Evolutionary conservation across 2,797 vertebrate genomes (phyloP).

Genomic region (Gymnoscopelus braueri): DNA sequence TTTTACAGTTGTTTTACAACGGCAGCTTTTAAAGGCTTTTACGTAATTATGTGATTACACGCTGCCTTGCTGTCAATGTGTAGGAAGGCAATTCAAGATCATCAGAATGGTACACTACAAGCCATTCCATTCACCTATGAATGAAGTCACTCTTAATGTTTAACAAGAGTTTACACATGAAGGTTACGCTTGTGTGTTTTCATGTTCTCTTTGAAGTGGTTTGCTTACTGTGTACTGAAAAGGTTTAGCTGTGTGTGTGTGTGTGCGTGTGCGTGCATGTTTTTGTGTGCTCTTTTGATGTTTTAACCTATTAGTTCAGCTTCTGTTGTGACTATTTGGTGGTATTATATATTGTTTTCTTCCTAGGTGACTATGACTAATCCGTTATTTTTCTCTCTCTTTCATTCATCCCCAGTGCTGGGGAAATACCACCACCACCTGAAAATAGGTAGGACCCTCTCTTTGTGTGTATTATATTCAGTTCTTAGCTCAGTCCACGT

Average conservation of each 20-base stretch:
- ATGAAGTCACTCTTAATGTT: slow-evolving; percentile 50
- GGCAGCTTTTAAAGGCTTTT: background rate
- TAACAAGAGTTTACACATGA: slow-evolving; percentile 62
- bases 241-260: background rate
- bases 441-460: slow-evolving; percentile 75
- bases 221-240: slow-evolving; percentile 9
- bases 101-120: slow-evolving; percentile 26
- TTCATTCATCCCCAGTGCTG: slow-evolving; percentile 73
- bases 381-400: slow-evolving; percentile 25
- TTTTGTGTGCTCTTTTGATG: background rate
- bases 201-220: slow-evolving; percentile 22
- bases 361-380: background rate
- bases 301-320: background rate
- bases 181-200: slow-evolving; percentile 43
- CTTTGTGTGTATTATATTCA: background rate
- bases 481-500: too few relatives aligned
- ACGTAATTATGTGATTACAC: slow-evolving; percentile 25
- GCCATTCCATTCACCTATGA: slow-evolving; percentile 49
- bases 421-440: slow-evolving; percentile 80
- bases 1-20: background rate
- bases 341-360: too few relatives aligned
- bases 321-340: too few relatives aligned
- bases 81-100: slow-evolving; percentile 31
- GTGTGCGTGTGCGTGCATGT: background rate
- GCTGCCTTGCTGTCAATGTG: slow-evolving; percentile 49